phyloP scores from a whole-genome alignment of 2,888 invertebrate genomes.

The Euclidia mi region DNA sequence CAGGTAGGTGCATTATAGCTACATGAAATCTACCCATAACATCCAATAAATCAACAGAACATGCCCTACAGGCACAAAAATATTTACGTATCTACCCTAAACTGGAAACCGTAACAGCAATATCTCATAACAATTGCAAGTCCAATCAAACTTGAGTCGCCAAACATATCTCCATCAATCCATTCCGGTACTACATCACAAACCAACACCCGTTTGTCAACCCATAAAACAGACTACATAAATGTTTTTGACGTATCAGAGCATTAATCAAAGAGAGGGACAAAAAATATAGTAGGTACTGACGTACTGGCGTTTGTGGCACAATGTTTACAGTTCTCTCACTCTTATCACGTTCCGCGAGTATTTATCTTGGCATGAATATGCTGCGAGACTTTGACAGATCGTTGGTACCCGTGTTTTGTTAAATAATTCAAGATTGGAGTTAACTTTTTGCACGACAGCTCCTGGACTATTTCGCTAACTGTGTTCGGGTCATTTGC shows the following conservation, averaged over 20 bases:
- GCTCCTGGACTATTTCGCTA: conserved; percentile 37
- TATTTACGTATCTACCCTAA: too few relatives aligned
- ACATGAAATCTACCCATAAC: too few relatives aligned
- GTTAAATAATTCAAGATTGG: conserved; percentile 73
- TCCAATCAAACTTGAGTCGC: conserved; percentile 38
- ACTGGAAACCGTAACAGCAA: not conserved
- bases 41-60: too few relatives aligned
- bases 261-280: conserved; percentile 62
- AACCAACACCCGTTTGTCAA: conserved; percentile 55
- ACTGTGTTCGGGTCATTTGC: not conserved
- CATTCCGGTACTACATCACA: conserved; percentile 44
- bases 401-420: conserved; percentile 73
- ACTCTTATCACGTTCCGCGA: conserved; percentile 70
- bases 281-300: conserved; percentile 45
- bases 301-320: conserved; percentile 29
- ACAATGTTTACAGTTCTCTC: conserved; percentile 61
- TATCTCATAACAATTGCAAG: conserved; percentile 16
- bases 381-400: conserved; percentile 76
- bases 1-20: too few relatives aligned
- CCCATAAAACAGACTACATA: conserved; percentile 59
- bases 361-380: conserved; percentile 81
- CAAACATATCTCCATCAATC: conserved; percentile 47
- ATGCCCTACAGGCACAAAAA: too few relatives aligned
- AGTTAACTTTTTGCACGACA: conserved; percentile 58
- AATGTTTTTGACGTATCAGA: conserved; percentile 60